These are phyloP conservation scores for Pentamera pediparva DNA, from an alignment of 53 echinoderm and acorn worm genomes.

Conservation along the genomic window DNA sequence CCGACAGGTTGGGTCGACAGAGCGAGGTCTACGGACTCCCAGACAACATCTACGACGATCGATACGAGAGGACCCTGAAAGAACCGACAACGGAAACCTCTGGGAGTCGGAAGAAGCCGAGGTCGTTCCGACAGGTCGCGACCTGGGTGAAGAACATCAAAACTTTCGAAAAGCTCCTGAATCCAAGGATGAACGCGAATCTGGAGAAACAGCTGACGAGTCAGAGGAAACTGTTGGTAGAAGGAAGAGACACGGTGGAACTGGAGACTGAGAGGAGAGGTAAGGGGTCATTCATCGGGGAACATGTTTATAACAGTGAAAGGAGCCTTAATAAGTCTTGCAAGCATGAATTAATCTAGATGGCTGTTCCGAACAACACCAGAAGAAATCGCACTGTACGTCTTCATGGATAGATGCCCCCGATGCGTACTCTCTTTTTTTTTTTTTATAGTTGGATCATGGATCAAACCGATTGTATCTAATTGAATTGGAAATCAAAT, in stretches of 20 bases:
- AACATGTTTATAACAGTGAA: no score
- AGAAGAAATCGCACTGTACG: no score
- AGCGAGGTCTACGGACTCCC: slow-evolving; percentile 79
- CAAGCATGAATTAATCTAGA: no score
- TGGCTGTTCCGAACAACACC: no score
- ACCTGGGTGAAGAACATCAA: slow-evolving; percentile 78
- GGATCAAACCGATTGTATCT: no score
- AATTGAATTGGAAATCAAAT: no score
- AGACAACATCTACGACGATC: slow-evolving; percentile 88
- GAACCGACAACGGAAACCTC: slow-evolving; percentile 21
- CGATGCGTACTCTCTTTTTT: no score
- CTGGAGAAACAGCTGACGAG: slow-evolving; percentile 45
- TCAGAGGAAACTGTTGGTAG: slow-evolving; percentile 43
- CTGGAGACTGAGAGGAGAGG: slow-evolving; percentile 25
- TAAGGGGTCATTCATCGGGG: no score
- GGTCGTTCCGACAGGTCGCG: slow-evolving; percentile 56
- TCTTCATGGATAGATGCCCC: no score
- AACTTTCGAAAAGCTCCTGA: slow-evolving; percentile 64
- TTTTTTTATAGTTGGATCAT: no score
- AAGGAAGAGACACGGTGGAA: slow-evolving; percentile 74
- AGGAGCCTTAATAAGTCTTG: no score
- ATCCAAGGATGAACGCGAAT: slow-evolving; percentile 60
- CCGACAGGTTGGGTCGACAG: slow-evolving; percentile 54
- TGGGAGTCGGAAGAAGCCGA: slow-evolving; percentile 37
- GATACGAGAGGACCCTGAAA: slow-evolving; percentile 73